phyloP scores from a whole-genome alignment of 2,888 invertebrate genomes.

The Erynnis tages region DNA sequence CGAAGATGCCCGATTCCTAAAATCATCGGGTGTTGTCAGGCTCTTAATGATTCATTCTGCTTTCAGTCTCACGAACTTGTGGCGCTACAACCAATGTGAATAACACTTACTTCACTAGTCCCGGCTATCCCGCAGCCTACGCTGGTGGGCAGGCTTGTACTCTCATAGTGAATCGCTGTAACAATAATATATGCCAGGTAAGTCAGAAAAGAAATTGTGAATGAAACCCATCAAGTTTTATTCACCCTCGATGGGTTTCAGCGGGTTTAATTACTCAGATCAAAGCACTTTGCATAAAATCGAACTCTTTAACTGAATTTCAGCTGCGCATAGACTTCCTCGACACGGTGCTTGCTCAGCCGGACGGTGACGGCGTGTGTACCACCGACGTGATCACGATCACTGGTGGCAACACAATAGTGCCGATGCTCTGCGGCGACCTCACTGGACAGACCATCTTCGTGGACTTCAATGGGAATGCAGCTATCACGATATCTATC shows the following conservation, averaged over 20 bases:
- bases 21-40: too few relatives aligned
- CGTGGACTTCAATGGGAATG: constrained; percentile 86
- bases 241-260: not conserved
- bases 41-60: too few relatives aligned
- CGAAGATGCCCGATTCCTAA: too few relatives aligned
- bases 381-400: constrained; percentile 86
- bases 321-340: constrained; percentile 90
- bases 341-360: constrained; percentile 86
- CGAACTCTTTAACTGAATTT: not conserved
- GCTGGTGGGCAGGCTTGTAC: constrained; percentile 86
- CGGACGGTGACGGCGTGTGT: constrained; percentile 87
- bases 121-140: constrained; percentile 87
- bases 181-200: constrained; percentile 86
- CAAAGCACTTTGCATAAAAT: constrained; percentile 15
- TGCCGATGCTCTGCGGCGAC: constrained; percentile 89
- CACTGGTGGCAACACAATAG: constrained; percentile 84
- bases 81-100: constrained; percentile 87
- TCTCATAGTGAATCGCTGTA: constrained; percentile 86
- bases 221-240: not conserved
- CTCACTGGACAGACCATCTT: constrained; percentile 90
- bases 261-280: not conserved
- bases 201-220: too few relatives aligned
- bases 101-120: constrained; percentile 92
- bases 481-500: constrained; percentile 85
- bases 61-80: constrained; percentile 87